Evolutionary conservation across 2,113 vertebrate genomes (phyloP).

Genomic region (Hyaena hyaena): DNA sequence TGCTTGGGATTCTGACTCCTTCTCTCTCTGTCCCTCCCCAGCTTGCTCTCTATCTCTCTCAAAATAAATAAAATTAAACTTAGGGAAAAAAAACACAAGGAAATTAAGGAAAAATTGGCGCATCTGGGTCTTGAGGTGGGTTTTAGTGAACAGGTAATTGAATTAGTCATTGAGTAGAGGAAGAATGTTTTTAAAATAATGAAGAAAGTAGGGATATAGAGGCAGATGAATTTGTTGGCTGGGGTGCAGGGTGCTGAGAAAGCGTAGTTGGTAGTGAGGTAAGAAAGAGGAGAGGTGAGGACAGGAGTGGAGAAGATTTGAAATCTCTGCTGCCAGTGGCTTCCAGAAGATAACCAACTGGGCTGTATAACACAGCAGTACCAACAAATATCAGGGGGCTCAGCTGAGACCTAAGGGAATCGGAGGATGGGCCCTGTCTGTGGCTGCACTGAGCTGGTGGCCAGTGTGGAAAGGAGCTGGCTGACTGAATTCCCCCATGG

Average conservation of each 20-base stretch:
- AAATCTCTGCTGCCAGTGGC: not conserved
- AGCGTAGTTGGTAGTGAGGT: not conserved
- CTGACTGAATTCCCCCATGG: not conserved
- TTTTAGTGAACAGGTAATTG: not conserved
- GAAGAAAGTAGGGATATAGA: not conserved
- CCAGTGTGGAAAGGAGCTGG: not conserved
- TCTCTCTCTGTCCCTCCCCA: too few species aligned
- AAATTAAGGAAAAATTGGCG: not conserved
- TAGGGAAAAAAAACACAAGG: not conserved
- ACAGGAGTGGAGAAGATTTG: not conserved
- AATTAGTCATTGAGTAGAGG: not conserved
- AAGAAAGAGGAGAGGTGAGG: not conserved
- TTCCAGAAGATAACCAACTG: not conserved
- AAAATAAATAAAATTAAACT: too few species aligned
- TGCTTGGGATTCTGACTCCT: too few species aligned
- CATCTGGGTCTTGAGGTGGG: not conserved
- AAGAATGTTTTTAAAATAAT: not conserved
- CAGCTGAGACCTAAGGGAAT: fast-evolving
- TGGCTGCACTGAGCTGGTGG: not conserved
- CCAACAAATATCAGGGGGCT: not conserved
- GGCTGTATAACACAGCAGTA: not conserved
- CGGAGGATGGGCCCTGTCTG: fast-evolving
- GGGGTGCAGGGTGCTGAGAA: not conserved
- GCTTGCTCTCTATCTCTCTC: too few species aligned
- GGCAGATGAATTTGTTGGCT: not conserved